Base-by-base conservation (phyloP, 2,888 invertebrate species). In the Andrena dorsata region DNA sequence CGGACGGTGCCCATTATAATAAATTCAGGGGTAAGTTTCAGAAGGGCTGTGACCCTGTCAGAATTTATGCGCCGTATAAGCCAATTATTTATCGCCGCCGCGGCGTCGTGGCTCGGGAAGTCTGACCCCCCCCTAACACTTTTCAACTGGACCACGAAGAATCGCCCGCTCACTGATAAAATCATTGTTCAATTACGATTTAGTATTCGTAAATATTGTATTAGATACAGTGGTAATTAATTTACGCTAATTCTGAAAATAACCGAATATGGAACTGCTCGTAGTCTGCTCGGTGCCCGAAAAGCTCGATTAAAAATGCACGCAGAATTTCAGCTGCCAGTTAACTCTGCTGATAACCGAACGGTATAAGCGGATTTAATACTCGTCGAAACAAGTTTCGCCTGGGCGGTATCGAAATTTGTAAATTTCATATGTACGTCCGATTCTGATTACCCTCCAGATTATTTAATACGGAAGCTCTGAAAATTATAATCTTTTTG, bases 1-100 rank as follows among this genome's bases (percentile, higher is more conserved):
- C 81, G 83, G 76, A 78, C 84, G 75, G 87, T 74, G 87, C 86
- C 86, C 89, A 86, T 90, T 90, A 88, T 89, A 88, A 90, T 91
- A 90, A 91, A 91, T 90, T 86, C 84, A 66, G 74, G 82, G 81
- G 83, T 85, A 86, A 86, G 82, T 84, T 83, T 83, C 82, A 78
- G 76, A 65, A 69, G 77, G 78, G 80, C 80, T 68, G 56, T 61
- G 70, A 72, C 66, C 76, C 73, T 35, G 66, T 20, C 13, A 49
- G 66, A 84, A 88, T 88, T 88, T 88, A 88, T 86, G 82, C 86
- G 65, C 80, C 88, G 82, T 78, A 80, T 88, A 89, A 91, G 87
- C 87, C 84, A 88, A 86, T 84, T 88, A 90, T 90, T 90, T 90
- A 90, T 90, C 78, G 80, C 64, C 79, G 77, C 53, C 63, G 72